phyloP scores from a whole-genome alignment of 1,140 invertebrate genomes.

The Megathymus violae region DNA sequence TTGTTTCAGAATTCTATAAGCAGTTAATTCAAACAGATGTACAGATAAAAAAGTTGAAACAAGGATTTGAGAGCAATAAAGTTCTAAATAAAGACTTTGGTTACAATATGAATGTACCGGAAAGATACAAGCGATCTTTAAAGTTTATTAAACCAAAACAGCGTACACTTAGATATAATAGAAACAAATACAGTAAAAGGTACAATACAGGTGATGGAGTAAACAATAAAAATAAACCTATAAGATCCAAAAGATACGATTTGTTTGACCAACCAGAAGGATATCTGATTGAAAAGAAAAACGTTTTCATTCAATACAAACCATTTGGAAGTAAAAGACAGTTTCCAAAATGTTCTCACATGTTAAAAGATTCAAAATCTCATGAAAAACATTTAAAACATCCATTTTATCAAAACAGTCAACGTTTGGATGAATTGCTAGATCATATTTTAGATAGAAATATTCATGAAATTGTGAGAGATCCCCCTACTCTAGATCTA shows the following conservation, averaged over 20 bases:
- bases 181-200: conserved; percentile 13
- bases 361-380: conserved; percentile 45
- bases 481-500: neutral
- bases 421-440: conserved; percentile 58
- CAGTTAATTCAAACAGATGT: conserved; percentile 64
- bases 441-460: conserved; percentile 44
- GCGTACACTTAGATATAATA: conserved; percentile 10
- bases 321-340: conserved; percentile 42
- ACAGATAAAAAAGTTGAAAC: conserved; percentile 60
- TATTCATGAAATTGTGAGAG: conserved; percentile 32
- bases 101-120: conserved; percentile 15
- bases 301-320: conserved; percentile 48
- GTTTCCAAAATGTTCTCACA: conserved; percentile 60
- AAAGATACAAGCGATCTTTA: conserved; percentile 55
- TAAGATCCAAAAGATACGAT: conserved; percentile 23
- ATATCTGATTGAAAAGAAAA: conserved; percentile 55
- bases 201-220: neutral
- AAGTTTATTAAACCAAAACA: conserved; percentile 30
- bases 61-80: conserved; percentile 31
- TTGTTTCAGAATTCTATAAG: conserved; percentile 62
- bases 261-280: conserved; percentile 32
- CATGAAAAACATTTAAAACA: conserved; percentile 62
- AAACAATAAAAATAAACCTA: conserved; percentile 18
- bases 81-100: conserved; percentile 27
- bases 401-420: conserved; percentile 61